Conservation (phyloP, 1,140 invertebrate genomes). For the Lucilia cuprina region DNA sequence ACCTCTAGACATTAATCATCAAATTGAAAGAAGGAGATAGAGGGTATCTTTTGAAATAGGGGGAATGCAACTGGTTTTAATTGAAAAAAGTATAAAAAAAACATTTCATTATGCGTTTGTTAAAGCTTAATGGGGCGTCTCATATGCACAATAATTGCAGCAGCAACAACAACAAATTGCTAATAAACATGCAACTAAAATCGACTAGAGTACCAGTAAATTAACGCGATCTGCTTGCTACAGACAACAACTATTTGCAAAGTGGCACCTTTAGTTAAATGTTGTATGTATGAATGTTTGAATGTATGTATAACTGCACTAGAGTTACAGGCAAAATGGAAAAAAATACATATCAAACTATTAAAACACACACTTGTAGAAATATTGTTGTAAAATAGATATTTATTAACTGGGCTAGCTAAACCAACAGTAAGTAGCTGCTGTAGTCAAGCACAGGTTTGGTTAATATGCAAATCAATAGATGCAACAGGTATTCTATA, state of each 20-base stretch:
- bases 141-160: neutral
- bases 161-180: neutral
- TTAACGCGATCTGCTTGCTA: conserved; percentile 8
- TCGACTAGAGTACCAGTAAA: neutral
- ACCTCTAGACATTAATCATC: conserved; percentile 6
- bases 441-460: neutral
- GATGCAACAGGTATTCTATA: neutral
- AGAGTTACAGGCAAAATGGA: neutral
- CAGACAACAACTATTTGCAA: neutral
- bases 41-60: neutral
- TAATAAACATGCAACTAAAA: neutral
- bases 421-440: neutral
- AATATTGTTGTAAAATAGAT: neutral
- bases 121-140: neutral
- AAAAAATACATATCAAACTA: neutral
- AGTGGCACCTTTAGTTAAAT: neutral
- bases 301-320: neutral
- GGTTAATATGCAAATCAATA: neutral
- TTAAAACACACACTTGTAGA: neutral
- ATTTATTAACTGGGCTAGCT: neutral
- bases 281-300: too few relatives aligned
- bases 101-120: neutral
- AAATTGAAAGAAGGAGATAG: neutral
- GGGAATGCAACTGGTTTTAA: neutral
- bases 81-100: neutral